Percentiles rank a stretch among this genome's conserved stretches.
phyloP scores from a whole-genome alignment of 2,888 invertebrate species.

The Napeogenes sylphis region DNA sequence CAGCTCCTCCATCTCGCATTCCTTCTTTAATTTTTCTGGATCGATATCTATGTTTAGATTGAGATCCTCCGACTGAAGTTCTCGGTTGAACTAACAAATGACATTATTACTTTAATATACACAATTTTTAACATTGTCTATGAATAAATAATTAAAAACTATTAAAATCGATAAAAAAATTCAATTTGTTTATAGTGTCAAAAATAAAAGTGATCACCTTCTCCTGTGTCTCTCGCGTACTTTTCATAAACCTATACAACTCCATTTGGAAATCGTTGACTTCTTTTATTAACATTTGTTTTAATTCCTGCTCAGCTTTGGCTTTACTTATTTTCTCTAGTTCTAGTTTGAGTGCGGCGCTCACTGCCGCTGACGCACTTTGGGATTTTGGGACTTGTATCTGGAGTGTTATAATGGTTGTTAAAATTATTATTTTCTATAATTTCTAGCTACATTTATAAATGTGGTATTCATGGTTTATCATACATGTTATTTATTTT shows the following conservation, averaged over 20 bases:
- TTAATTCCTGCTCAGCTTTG: slow-evolving; percentile 68
- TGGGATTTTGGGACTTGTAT: slow-evolving; percentile 15
- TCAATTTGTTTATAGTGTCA: too few relatives aligned
- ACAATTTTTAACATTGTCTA: neutral
- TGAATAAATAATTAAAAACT: neutral
- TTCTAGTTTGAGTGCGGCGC: slow-evolving; percentile 58
- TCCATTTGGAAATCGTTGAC: slow-evolving; percentile 82
- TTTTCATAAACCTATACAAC: slow-evolving; percentile 77
- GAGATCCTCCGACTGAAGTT: slow-evolving; percentile 51
- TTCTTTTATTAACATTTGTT: slow-evolving; percentile 80
- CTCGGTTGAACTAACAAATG: slow-evolving; percentile 51
- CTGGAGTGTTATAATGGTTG: slow-evolving; percentile 37
- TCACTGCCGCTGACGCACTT: slow-evolving; percentile 37
- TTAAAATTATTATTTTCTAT: neutral
- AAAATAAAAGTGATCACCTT: slow-evolving; percentile 48
- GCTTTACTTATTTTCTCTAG: slow-evolving; percentile 55
- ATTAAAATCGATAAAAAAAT: too few relatives aligned
- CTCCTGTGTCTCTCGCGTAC: slow-evolving; percentile 70
- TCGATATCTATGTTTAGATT: slow-evolving; percentile 49
- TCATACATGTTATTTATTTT: too few relatives aligned
- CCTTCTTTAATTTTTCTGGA: slow-evolving; percentile 52
- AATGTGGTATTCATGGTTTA: too few relatives aligned
- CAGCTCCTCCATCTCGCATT: slow-evolving; percentile 62
- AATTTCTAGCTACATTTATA: too few relatives aligned
- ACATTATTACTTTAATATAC: neutral